These are phyloP conservation scores for Porites divaricata DNA, from an alignment of 92 coral and sea anemone genomes.

Conservation along the genomic window DNA sequence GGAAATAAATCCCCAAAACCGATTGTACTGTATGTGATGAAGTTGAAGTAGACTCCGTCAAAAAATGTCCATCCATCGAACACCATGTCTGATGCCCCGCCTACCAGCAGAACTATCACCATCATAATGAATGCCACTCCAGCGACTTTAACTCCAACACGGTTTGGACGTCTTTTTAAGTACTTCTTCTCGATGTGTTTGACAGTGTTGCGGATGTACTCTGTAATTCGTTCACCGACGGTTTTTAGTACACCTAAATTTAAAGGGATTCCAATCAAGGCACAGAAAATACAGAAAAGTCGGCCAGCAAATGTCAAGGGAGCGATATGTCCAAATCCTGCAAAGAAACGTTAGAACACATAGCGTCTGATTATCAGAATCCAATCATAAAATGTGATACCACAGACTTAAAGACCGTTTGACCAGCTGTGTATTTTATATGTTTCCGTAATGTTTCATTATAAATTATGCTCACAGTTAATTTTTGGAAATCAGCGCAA, in stretches of 20 bases:
- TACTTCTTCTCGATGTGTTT: conserved; percentile 50
- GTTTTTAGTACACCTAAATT: conserved; percentile 78
- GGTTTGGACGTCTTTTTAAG: conserved; percentile 25
- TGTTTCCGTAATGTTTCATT: no score
- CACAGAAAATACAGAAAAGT: conserved; percentile 82
- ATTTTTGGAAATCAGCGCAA: no score
- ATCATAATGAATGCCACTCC: conserved; percentile 71
- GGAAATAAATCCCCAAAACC: conserved; percentile 95
- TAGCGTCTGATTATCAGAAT: no score
- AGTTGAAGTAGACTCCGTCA: conserved; percentile 87
- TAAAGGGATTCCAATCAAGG: conserved; percentile 83
- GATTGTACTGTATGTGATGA: conserved; percentile 85
- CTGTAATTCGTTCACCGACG: conserved; percentile 74
- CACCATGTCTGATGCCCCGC: conserved; percentile 76
- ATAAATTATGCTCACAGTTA: no score
- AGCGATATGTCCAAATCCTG: conserved; percentile 91
- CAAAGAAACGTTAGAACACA: background rate
- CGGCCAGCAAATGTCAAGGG: conserved; percentile 87
- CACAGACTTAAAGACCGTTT: no score
- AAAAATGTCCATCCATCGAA: conserved; percentile 92
- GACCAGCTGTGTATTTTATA: no score
- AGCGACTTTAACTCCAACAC: conserved; percentile 71
- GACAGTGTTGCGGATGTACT: conserved; percentile 47
- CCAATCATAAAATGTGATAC: no score
- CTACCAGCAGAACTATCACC: conserved; percentile 67